phyloP scores from a whole-genome alignment of 2,797 vertebrate genomes.

The Alexandromys oeconomus region DNA sequence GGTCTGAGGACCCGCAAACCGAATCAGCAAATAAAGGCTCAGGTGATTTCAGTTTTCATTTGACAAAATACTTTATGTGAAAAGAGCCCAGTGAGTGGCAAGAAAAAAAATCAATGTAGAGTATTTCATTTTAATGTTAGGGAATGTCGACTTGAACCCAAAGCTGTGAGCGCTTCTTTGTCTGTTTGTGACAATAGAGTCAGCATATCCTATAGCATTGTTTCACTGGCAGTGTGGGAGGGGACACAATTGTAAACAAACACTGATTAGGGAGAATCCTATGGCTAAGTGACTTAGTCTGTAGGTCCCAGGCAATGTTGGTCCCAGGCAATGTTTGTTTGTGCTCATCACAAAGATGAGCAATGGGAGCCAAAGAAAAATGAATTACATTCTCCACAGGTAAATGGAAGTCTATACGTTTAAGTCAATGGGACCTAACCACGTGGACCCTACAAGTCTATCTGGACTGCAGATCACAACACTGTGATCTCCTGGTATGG shows the following conservation, averaged over 20 bases:
- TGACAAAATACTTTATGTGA: background rate
- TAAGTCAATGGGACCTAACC: background rate
- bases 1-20: background rate
- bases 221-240: background rate
- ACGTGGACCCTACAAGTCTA: background rate
- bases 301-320: background rate
- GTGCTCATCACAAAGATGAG: slow-evolving; percentile 10
- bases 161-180: background rate
- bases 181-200: background rate
- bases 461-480: background rate
- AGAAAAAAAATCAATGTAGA: background rate
- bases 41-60: background rate
- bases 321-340: background rate
- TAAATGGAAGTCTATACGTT: background rate
- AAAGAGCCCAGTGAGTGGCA: background rate
- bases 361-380: background rate
- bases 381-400: background rate
- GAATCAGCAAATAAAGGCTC: slow-evolving; percentile 33
- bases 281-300: background rate
- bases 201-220: background rate
- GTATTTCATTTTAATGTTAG: background rate
- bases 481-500: background rate
- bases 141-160: background rate
- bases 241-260: background rate
- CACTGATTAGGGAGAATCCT: background rate